Evolutionary conservation across 2,797 vertebrate genomes (phyloP), one percentile per base, ranked within the genome.

Genomic region (Chiroxiphia lanceolata): DNA sequence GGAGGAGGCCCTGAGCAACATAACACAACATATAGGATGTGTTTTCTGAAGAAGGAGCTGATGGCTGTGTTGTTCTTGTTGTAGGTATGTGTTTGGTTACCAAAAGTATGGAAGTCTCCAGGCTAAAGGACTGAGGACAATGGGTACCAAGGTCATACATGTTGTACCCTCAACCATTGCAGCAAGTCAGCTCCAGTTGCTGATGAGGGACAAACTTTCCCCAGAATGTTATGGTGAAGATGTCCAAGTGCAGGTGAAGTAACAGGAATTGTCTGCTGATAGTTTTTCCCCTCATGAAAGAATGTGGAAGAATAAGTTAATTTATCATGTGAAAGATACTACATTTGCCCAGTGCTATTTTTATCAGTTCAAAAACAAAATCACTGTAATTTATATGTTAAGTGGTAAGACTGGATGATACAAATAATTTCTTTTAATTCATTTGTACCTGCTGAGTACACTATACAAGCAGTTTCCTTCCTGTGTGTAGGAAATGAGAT

Each of bases 81-180:
- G 64, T 92, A 99, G 99, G 93, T 99, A 99, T 7, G 98, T 99
- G 33, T 98, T 99, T 96, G 98, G 98, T 67, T 99, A 99, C 97
- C 98, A 98, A 91, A 99, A 98, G 61, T 98, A 98, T 42, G 97
- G 98, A n/a, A 97, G 98, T 65, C 98, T 98, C 77, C 98, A 98
- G 95, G 98, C 98, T 45, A 99, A 99, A 63, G 99, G 99, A 6
- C 36, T 8, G 42, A 98, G 99, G 84, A 79, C 94, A 2, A 93
- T 94, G 0, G 98, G 98, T 15, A 56, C 93, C 38, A 98, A 97
- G 72, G 95, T 99, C 48, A 98, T 98, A 77, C 99, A 99, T 18
- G 97, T 99, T n/a, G 99, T 99, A 13, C 98, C 98, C 3, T 94
- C 89, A 13, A 97, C 97, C 64, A 97, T 99, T 97, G 98, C 94